Conservation (phyloP, 1,140 invertebrate species). For the Euglossa dilemma region DNA sequence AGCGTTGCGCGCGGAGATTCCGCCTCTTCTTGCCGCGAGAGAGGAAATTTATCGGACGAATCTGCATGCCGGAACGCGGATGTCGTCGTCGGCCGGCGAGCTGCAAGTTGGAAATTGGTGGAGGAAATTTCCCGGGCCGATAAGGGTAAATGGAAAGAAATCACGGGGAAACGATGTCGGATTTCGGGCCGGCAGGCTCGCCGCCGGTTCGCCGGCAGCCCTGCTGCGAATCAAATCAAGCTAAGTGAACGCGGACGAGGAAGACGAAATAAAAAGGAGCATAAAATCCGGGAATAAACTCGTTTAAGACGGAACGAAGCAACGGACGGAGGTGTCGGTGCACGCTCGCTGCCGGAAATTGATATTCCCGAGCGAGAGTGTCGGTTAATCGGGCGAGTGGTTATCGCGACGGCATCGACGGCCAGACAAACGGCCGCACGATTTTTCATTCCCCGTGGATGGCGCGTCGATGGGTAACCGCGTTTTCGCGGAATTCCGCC, state of each 20-base stretch:
- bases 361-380: conserved; percentile 53
- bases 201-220: background rate
- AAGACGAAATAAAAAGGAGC: conserved; percentile 49
- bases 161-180: conserved; percentile 10
- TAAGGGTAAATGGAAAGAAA: conserved; percentile 1
- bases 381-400: conserved; percentile 57
- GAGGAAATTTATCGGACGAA: conserved; percentile 16
- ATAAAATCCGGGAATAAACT: conserved; percentile 37
- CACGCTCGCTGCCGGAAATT: conserved; percentile 50
- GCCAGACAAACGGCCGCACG: conserved; percentile 8
- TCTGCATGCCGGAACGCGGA: background rate
- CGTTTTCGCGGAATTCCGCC: conserved; percentile 37
- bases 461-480: conserved; percentile 48
- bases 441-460: conserved; percentile 58
- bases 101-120: background rate
- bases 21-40: too few species aligned
- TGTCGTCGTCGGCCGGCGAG: background rate
- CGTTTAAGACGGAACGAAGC: conserved; percentile 22
- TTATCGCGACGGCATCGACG: conserved; percentile 43
- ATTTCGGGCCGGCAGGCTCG: background rate
- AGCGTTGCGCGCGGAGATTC: too few species aligned
- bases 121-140: background rate
- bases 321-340: conserved; percentile 44
- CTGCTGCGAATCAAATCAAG: conserved; percentile 17
- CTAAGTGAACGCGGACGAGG: background rate